Evolutionary conservation across 2,113 vertebrate genomes (phyloP).

Genomic region (Pterophyllum scalare): DNA sequence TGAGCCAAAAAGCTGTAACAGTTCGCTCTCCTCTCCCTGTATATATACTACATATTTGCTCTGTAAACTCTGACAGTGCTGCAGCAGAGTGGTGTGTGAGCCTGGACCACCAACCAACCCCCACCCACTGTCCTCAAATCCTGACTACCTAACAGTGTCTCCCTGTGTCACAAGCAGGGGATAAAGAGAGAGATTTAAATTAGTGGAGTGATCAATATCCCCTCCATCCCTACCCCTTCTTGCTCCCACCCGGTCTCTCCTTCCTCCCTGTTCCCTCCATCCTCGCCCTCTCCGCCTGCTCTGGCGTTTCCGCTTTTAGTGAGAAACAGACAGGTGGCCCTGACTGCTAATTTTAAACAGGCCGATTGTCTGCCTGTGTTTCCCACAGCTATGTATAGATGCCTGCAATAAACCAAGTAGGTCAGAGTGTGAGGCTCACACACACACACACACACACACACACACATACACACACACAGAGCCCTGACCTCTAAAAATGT

Average conservation of each 20-base stretch:
- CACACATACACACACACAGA: constrained; percentile 24
- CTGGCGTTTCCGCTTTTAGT: constrained; percentile 53
- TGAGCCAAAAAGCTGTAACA: neutral
- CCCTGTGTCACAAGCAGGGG: constrained; percentile 54
- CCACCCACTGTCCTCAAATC: constrained; percentile 15
- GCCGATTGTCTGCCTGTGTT: constrained; percentile 57
- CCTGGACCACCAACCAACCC: constrained; percentile 34
- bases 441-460: constrained; percentile 11
- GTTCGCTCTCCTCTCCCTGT: neutral
- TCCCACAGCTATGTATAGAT: constrained; percentile 69
- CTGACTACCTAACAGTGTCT: constrained; percentile 66
- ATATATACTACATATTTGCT: constrained; percentile 47
- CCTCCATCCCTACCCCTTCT: neutral
- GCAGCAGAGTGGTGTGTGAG: constrained; percentile 71
- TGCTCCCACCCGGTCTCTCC: neutral
- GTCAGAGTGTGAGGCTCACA: constrained; percentile 41
- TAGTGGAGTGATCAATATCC: constrained; percentile 59
- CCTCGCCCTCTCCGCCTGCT: constrained; percentile 15
- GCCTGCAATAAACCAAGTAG: constrained; percentile 53
- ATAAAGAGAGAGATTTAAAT: constrained; percentile 43
- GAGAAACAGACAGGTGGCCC: constrained; percentile 68
- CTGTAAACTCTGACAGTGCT: constrained; percentile 60
- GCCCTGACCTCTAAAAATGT: constrained; percentile 56
- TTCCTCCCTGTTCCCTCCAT: constrained; percentile 57
- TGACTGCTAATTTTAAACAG: constrained; percentile 75